These are phyloP conservation scores for Chouioia cunea DNA, from an alignment of 2,888 invertebrate genomes.

Conservation along the genomic window DNA sequence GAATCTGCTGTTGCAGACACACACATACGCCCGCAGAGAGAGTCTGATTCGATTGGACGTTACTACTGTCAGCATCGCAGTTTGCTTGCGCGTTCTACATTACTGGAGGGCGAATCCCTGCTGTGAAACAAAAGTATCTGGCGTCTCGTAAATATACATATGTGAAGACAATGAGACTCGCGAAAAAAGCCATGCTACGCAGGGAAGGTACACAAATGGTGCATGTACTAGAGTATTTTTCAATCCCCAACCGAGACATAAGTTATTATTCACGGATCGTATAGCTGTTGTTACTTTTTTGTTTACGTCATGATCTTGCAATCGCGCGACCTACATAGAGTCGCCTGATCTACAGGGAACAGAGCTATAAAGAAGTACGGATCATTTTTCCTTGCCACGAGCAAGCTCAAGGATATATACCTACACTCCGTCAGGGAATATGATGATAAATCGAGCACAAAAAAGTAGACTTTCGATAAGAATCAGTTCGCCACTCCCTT, in stretches of 20 bases:
- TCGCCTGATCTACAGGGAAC: slow-evolving; percentile 29
- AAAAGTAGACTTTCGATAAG: slow-evolving; percentile 41
- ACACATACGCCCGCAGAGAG: neutral
- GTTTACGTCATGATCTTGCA: neutral
- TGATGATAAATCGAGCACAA: slow-evolving; percentile 45
- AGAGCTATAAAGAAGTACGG: slow-evolving; percentile 17
- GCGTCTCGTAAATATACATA: slow-evolving; percentile 21
- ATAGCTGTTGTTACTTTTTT: neutral
- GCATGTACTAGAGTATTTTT: slow-evolving; percentile 14
- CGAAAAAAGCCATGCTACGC: neutral
- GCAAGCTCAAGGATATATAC: neutral
- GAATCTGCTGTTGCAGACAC: neutral
- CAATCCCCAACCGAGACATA: slow-evolving; percentile 4
- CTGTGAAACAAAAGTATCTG: slow-evolving; percentile 11
- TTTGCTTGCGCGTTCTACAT: too few species aligned
- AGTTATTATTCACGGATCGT: slow-evolving; percentile 14
- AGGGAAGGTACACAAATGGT: too few species aligned
- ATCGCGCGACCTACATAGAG: slow-evolving; percentile 36
- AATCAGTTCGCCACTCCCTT: slow-evolving; percentile 36
- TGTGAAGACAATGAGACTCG: slow-evolving; percentile 9
- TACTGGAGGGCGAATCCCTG: too few species aligned
- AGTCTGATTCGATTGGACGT: slow-evolving; percentile 19
- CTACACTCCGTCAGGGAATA: slow-evolving; percentile 13
- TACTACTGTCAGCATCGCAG: neutral
- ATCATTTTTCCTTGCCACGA: slow-evolving; percentile 31